phyloP scores from a whole-genome alignment of 2,113 vertebrate genomes.

The Monopterus albus region DNA sequence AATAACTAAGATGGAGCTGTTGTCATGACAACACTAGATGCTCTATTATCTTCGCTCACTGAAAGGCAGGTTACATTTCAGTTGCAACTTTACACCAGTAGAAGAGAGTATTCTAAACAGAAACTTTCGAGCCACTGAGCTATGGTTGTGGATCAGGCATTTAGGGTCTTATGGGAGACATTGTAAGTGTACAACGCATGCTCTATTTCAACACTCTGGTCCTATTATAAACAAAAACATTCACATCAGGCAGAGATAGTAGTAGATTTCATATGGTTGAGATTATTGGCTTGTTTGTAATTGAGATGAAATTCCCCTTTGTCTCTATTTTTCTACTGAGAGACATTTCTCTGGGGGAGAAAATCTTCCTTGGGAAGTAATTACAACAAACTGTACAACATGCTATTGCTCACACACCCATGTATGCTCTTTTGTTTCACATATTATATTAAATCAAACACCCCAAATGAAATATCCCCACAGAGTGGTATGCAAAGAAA shows the following conservation, averaged over 20 bases:
- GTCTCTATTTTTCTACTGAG: constrained; percentile 15
- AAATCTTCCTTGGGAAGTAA: constrained; percentile 33
- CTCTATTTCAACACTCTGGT: neutral
- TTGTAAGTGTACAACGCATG: no score
- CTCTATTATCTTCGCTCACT: neutral
- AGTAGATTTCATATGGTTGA: constrained; percentile 2
- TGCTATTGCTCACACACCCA: constrained; percentile 5
- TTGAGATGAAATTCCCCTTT: constrained; percentile 3
- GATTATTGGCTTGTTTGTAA: constrained; percentile 5
- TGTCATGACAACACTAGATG: constrained; percentile 10
- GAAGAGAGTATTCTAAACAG: neutral
- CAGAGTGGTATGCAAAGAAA: neutral
- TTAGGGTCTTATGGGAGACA: no score
- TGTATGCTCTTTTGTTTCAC: neutral
- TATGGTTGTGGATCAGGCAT: neutral
- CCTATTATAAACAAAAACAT: constrained; percentile 3
- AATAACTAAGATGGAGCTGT: neutral
- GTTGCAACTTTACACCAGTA: neutral
- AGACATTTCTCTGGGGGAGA: constrained; percentile 34
- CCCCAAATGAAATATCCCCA: constrained; percentile 28
- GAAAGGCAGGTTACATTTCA: neutral
- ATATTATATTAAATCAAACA: constrained; percentile 24
- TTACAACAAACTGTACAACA: constrained; percentile 33
- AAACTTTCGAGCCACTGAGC: neutral
- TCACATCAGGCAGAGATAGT: constrained; percentile 2